phyloP scores from a whole-genome alignment of 2,113 vertebrate species.

The Micronisus gabar region DNA sequence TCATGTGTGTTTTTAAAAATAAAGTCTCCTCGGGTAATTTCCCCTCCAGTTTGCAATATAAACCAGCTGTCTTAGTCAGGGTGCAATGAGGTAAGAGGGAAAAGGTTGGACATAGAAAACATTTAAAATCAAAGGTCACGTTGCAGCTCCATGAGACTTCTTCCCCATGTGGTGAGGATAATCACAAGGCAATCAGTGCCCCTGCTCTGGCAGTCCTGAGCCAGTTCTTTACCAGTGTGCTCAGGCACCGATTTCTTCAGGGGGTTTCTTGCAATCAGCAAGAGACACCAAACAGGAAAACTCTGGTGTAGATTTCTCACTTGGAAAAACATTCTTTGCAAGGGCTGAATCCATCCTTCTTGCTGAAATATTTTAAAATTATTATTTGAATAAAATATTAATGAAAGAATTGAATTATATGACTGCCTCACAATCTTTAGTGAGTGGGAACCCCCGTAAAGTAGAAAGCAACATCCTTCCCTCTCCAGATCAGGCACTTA shows the following conservation, averaged over 20 bases:
- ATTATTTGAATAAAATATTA: not conserved
- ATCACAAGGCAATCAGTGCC: not conserved
- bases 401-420: not conserved
- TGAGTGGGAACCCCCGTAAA: not conserved
- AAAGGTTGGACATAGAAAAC: not conserved
- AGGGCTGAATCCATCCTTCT: not conserved
- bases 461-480: not conserved
- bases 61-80: not conserved
- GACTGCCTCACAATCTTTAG: not conserved
- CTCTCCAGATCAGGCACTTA: rapidly evolving
- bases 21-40: not conserved
- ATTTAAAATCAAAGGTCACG: not conserved
- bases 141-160: not conserved
- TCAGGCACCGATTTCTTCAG: not conserved
- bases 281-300: not conserved
- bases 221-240: not conserved
- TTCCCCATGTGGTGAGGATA: not conserved
- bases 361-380: not conserved
- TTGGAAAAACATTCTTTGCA: not conserved
- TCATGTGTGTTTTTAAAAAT: not conserved
- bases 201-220: not conserved
- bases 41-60: not conserved
- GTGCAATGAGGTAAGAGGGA: not conserved
- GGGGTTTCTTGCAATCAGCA: not conserved
- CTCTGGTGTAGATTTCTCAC: not conserved